Conservation (phyloP, 35 echinoderm and acorn worm species). For the Nesometra sesokonis region DNA sequence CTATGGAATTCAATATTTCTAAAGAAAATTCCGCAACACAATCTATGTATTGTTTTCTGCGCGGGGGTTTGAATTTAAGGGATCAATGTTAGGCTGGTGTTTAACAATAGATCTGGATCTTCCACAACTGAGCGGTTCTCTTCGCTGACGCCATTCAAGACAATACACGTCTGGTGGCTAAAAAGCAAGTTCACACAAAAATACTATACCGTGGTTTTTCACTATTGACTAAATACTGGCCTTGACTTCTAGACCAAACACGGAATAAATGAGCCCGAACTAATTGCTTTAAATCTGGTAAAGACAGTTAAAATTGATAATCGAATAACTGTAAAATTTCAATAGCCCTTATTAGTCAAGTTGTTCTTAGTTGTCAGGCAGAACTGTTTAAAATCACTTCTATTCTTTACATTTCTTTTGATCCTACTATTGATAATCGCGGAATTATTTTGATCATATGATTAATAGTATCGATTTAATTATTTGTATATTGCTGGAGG, state of each 20-base stretch:
- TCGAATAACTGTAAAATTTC: neutral
- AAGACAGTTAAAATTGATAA: neutral
- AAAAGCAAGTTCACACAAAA: neutral
- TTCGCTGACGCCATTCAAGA: neutral
- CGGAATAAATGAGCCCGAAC: neutral
- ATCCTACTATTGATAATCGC: neutral
- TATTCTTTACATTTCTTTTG: neutral
- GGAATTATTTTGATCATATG: no score
- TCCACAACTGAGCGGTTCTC: neutral
- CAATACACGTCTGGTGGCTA: neutral
- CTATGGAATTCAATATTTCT: neutral
- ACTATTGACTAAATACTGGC: neutral
- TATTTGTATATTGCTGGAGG: no score
- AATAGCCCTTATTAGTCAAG: neutral
- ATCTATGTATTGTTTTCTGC: neutral
- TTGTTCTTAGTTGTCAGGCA: neutral
- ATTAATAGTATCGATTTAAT: no score
- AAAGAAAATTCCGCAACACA: neutral
- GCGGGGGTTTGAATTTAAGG: neutral
- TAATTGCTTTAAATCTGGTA: constrained; percentile 1
- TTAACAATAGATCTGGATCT: neutral
- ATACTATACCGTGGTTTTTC: neutral
- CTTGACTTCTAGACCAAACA: neutral
- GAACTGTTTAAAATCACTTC: neutral
- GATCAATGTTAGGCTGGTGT: neutral